Evolutionary conservation across 2,797 vertebrate species (phyloP).

Genomic region (Austrolebias charrua): DNA sequence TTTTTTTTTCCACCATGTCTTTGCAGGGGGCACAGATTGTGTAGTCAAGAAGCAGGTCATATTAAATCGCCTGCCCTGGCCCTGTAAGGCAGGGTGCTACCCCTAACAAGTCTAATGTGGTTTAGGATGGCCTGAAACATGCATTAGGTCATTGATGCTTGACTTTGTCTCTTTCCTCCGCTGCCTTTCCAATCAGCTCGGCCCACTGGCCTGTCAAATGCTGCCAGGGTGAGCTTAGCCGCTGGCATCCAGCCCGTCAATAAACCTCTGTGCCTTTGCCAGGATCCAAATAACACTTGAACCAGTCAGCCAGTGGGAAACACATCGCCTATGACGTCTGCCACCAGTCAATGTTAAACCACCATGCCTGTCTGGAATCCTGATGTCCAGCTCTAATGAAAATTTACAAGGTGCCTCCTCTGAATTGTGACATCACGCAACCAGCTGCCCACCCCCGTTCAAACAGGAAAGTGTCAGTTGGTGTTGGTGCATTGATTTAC

Average conservation of each 20-base stretch:
- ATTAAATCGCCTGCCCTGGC: constrained; percentile 32
- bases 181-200: constrained; percentile 72
- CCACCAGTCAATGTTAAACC: constrained; percentile 47
- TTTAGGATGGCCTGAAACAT: constrained; percentile 55
- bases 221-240: constrained; percentile 58
- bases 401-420: constrained; percentile 49
- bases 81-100: constrained; percentile 19
- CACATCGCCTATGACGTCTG: constrained; percentile 54
- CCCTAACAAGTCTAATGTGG: constrained; percentile 44
- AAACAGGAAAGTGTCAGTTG: constrained; percentile 43
- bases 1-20: constrained; percentile 3
- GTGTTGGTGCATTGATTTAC: constrained; percentile 51
- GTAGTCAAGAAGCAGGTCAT: constrained; percentile 13
- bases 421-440: constrained; percentile 56
- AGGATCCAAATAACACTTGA: constrained; percentile 63
- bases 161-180: constrained; percentile 56
- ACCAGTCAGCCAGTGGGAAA: constrained; percentile 16
- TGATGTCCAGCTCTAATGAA: not conserved
- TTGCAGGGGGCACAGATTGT: constrained; percentile 26
- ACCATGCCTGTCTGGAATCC: constrained; percentile 13
- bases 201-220: constrained; percentile 68
- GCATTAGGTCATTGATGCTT: constrained; percentile 59
- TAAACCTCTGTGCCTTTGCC: constrained; percentile 64
- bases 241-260: constrained; percentile 67
- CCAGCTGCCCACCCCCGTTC: constrained; percentile 57